A percentile compares a stretch with the other conserved stretches of the same genome.
These are phyloP conservation scores for Melanerpes aurifrons DNA, from an alignment of 2,113 vertebrate species.

Conservation along the genomic window DNA sequence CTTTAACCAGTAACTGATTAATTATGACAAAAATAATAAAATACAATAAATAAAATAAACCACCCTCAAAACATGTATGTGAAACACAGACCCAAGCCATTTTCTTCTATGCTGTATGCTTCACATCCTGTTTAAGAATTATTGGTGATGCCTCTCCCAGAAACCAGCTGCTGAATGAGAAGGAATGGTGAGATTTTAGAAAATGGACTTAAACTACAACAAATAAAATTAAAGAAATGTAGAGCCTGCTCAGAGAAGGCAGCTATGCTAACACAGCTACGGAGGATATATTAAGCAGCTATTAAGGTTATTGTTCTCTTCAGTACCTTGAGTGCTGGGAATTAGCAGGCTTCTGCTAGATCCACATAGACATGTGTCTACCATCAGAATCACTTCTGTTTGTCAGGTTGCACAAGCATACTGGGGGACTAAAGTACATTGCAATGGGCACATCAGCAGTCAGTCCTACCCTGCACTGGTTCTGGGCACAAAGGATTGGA, in stretches of 20 bases:
- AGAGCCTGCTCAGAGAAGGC: fast-evolving
- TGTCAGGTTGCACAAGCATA: not conserved
- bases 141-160: not conserved
- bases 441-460: not conserved
- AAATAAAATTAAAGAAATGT: not conserved
- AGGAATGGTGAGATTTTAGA: not conserved
- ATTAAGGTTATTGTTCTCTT: not conserved
- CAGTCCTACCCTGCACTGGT: not conserved
- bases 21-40: not conserved
- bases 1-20: not conserved
- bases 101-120: not conserved
- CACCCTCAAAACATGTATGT: not conserved
- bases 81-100: not conserved
- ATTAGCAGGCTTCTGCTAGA: not conserved
- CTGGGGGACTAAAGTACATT: not conserved
- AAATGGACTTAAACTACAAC: not conserved
- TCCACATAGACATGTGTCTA: not conserved
- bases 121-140: not conserved
- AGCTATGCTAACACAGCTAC: not conserved
- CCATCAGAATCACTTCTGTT: not conserved
- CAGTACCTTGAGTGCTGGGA: not conserved
- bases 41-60: not conserved
- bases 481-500: not conserved
- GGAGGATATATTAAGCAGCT: not conserved
- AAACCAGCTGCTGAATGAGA: not conserved